Conservation (phyloP, 2,888 invertebrate species). For the Nomada lathburiana region DNA sequence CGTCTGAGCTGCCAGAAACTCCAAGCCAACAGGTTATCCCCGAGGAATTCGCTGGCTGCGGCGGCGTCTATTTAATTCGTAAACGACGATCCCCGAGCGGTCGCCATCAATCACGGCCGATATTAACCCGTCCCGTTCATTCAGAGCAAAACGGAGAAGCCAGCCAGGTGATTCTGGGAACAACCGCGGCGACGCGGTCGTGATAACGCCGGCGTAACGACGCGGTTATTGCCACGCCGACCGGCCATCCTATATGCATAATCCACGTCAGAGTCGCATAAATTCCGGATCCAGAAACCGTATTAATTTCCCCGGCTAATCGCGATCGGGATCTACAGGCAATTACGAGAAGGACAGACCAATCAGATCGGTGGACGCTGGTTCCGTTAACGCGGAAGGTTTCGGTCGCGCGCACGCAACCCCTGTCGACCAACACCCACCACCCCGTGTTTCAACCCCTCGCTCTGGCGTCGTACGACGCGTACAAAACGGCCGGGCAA, state of each 20-base stretch:
- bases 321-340: constrained; percentile 82
- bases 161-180: constrained; percentile 29
- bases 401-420: constrained; percentile 77
- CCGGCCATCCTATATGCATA: constrained; percentile 64
- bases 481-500: constrained; percentile 50
- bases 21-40: neutral
- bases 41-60: neutral
- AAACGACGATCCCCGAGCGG: neutral
- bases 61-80: neutral
- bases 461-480: constrained; percentile 14
- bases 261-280: constrained; percentile 73
- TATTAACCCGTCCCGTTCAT: neutral
- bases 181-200: neutral
- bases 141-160: constrained; percentile 23
- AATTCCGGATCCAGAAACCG: constrained; percentile 76
- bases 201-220: constrained; percentile 56
- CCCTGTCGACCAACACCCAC: neutral
- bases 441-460: neutral
- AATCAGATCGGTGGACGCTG: constrained; percentile 70
- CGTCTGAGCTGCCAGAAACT: no score
- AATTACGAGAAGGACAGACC: constrained; percentile 80
- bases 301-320: constrained; percentile 81
- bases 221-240: constrained; percentile 61
- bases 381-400: constrained; percentile 66
- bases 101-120: neutral